Conservation (phyloP, 2,113 vertebrate species). For the Ammodytes dubius region DNA sequence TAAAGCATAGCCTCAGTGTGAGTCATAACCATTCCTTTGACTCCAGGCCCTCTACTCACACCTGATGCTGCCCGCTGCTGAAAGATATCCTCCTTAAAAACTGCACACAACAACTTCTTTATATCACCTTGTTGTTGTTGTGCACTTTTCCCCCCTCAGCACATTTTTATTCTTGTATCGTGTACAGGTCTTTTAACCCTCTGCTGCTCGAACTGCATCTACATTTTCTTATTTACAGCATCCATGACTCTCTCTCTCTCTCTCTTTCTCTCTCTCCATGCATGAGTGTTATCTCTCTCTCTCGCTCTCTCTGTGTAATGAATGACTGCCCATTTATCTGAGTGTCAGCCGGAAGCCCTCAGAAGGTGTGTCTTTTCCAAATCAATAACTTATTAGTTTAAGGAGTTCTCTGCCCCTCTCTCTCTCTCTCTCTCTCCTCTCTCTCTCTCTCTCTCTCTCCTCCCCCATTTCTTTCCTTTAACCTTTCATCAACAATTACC, state of each 20-base stretch:
- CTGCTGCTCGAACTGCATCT: neutral
- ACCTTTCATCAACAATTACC: slow-evolving; percentile 11
- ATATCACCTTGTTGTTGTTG: neutral
- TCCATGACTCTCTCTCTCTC: neutral
- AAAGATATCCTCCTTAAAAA: slow-evolving; percentile 20
- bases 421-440: neutral
- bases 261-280: slow-evolving; percentile 11
- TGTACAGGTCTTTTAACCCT: neutral
- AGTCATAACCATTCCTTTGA: slow-evolving; percentile 21
- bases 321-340: slow-evolving; percentile 73
- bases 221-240: slow-evolving; percentile 23
- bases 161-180: neutral
- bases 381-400: slow-evolving; percentile 81
- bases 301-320: slow-evolving; percentile 66
- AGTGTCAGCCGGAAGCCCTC: slow-evolving; percentile 68
- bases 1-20: slow-evolving; percentile 4
- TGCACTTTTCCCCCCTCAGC: neutral
- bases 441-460: neutral
- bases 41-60: neutral
- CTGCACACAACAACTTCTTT: neutral
- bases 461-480: neutral
- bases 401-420: slow-evolving; percentile 61
- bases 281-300: slow-evolving; percentile 32
- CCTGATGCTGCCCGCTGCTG: neutral
- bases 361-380: slow-evolving; percentile 69